These are phyloP conservation scores for Delphinus delphis DNA, from an alignment of 2,113 vertebrate species.

Conservation along the genomic window DNA sequence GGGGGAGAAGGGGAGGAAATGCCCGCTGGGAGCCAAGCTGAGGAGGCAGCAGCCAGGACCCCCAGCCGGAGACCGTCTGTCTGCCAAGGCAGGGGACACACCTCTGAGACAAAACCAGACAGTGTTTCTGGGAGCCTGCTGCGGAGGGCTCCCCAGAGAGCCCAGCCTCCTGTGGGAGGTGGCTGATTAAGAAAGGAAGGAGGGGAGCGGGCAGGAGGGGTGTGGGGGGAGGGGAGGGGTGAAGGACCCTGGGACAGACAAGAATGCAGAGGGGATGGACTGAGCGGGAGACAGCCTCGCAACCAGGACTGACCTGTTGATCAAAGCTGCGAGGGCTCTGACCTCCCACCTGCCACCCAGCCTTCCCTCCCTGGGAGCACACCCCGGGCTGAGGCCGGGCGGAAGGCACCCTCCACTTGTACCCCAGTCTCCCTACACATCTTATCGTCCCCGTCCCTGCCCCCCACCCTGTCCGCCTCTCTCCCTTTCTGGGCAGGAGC, in stretches of 20 bases:
- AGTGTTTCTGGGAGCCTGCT: conserved; percentile 51
- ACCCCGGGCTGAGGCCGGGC: not conserved
- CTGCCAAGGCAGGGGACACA: conserved; percentile 41
- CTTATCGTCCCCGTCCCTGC: not conserved
- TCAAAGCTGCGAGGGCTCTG: not conserved
- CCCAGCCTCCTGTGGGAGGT: conserved; percentile 44
- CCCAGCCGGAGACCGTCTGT: not conserved
- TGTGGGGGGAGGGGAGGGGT: not conserved
- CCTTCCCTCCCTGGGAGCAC: not conserved
- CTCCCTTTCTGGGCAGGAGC: not conserved
- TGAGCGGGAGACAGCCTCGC: not conserved
- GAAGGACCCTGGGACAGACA: not conserved
- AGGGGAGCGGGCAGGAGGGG: not conserved
- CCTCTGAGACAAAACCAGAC: conserved; percentile 61
- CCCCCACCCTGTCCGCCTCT: not conserved
- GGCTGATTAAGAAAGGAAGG: conserved; percentile 45
- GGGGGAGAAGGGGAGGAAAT: not conserved
- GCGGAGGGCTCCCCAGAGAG: conserved; percentile 65
- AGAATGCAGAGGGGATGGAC: not conserved
- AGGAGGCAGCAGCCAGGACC: not conserved
- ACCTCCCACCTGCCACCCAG: not conserved
- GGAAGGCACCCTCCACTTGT: not conserved
- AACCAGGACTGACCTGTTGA: conserved; percentile 25
- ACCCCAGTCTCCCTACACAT: not conserved
- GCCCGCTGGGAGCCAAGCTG: not conserved